phyloP scores from a whole-genome alignment of 1,140 invertebrate species.

The Aleiodes sp. region DNA sequence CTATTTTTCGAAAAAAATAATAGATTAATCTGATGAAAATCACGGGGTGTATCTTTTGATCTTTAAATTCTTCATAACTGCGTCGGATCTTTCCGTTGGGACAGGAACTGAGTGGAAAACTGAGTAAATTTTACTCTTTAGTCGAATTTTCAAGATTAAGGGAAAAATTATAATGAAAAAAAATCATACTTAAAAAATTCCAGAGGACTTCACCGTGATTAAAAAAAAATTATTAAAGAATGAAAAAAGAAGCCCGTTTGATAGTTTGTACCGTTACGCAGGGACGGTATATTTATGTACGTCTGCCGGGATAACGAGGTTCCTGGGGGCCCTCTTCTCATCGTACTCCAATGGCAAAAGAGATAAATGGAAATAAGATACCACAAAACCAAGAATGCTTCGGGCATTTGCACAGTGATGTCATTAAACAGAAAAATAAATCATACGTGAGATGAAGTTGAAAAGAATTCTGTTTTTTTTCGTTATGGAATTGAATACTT shows the following conservation, averaged over 20 bases:
- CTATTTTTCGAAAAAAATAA: background rate
- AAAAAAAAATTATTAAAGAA: conserved; percentile 23
- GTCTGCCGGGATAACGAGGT: conserved; percentile 39
- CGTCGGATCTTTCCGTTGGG: no score
- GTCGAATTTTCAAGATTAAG: no score
- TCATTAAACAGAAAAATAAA: background rate
- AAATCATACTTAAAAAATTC: no score
- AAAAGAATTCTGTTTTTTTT: no score
- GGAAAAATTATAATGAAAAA: no score
- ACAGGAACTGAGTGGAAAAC: no score
- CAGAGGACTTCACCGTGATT: background rate
- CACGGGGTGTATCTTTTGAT: no score
- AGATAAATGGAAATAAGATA: background rate
- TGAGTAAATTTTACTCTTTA: no score
- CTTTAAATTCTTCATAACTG: no score
- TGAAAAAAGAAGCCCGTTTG: conserved; percentile 17
- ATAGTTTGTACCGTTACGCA: conserved; percentile 35
- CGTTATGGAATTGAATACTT: background rate
- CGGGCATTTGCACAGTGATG: conserved; percentile 1
- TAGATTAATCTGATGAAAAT: no score
- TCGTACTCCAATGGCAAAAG: background rate
- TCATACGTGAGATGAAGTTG: no score
- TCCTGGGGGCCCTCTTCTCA: conserved; percentile 24
- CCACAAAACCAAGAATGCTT: background rate
- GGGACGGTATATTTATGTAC: conserved; percentile 36